Conservation (phyloP, 1,140 invertebrate species). For the Orussus abietinus region DNA sequence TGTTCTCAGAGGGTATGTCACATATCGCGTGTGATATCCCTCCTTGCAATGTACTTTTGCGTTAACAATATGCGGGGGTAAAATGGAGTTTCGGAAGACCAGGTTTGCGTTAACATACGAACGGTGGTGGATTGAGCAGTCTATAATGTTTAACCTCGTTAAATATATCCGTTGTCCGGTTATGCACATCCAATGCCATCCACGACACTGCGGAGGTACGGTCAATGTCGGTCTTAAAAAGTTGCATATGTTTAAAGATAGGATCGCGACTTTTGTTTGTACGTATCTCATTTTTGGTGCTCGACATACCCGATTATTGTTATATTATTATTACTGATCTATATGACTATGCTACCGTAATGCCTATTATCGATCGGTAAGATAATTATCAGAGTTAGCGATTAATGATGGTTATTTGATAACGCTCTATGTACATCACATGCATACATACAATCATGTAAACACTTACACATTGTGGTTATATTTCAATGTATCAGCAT, state of each 20-base stretch:
- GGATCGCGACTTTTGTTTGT: conserved; percentile 32
- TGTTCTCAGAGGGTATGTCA: too few species aligned
- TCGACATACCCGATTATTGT: conserved; percentile 44
- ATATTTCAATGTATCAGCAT: conserved; percentile 54
- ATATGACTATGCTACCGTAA: conserved; percentile 40
- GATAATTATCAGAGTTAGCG: conserved; percentile 39
- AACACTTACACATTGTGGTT: conserved; percentile 43
- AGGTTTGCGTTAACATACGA: too few species aligned
- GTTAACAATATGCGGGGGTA: too few species aligned
- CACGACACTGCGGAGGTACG: conserved; percentile 11
- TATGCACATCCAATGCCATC: conserved; percentile 27
- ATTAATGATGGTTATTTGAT: conserved; percentile 46
- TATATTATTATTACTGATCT: conserved; percentile 43
- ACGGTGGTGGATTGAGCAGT: too few species aligned
- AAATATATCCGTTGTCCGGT: conserved; percentile 18
- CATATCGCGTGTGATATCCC: too few species aligned
- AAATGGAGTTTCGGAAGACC: too few species aligned
- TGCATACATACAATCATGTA: conserved; percentile 29
- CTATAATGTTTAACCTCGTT: too few species aligned
- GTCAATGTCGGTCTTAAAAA: too few species aligned
- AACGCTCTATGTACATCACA: conserved; percentile 45
- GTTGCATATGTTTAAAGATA: conserved; percentile 5
- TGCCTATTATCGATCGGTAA: conserved; percentile 45
- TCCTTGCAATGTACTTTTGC: too few species aligned
- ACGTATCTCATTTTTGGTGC: conserved; percentile 45